phyloP scores from a whole-genome alignment of 2,888 invertebrate species.

The Phytoseiulus persimilis region DNA sequence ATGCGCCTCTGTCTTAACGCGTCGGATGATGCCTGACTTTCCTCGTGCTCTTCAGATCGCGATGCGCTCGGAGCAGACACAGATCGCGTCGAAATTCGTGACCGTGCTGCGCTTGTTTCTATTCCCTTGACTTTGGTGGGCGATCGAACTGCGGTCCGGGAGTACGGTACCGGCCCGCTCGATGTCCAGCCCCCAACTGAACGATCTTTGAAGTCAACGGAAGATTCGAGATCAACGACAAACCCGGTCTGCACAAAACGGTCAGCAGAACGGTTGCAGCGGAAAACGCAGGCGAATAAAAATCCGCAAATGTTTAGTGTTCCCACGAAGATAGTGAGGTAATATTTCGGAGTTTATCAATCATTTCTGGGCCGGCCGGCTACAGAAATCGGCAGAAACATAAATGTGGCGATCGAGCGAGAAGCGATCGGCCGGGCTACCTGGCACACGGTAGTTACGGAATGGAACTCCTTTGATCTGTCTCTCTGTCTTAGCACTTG shows the following conservation, averaged over 20 bases:
- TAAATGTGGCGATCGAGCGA: neutral
- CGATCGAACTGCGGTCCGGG: too few relatives aligned
- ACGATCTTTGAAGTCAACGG: neutral
- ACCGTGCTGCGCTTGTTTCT: too few relatives aligned
- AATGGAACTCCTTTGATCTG: neutral
- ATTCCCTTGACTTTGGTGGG: too few relatives aligned
- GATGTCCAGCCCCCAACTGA: too few relatives aligned
- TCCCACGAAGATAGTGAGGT: conserved; percentile 5
- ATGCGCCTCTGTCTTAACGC: too few relatives aligned
- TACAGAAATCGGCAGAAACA: neutral
- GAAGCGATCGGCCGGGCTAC: neutral
- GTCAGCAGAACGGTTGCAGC: neutral
- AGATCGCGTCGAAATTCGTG: too few relatives aligned
- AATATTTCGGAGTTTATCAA: conserved; percentile 5
- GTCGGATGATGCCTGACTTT: too few relatives aligned
- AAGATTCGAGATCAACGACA: neutral
- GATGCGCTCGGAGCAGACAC: too few relatives aligned
- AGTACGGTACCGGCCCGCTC: too few relatives aligned
- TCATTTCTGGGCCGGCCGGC: neutral
- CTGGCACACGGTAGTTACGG: neutral
- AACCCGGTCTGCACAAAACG: neutral
- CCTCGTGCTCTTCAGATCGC: too few relatives aligned
- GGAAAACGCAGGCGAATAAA: neutral
- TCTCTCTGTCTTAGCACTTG: neutral
- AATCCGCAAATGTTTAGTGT: neutral